A percentile compares a stretch with the other conserved stretches of the same genome.
Conservation (phyloP, 2,797 vertebrate species). For the Poeciliopsis infans region DNA sequence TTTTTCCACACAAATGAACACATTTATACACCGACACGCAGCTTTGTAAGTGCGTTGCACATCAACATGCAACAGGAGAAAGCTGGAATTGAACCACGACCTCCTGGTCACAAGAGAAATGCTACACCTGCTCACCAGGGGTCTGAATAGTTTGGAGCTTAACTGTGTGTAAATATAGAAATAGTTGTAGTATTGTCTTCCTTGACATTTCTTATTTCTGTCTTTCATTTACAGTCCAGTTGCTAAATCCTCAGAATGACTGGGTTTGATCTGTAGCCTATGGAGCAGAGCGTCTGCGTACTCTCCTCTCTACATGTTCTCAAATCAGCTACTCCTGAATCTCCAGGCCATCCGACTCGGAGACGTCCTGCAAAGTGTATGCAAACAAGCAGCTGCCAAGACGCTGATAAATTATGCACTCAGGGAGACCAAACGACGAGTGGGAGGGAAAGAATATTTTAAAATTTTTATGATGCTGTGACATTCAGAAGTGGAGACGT, state of each 20-base stretch:
- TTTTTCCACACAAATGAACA: background rate
- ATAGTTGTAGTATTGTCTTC: background rate
- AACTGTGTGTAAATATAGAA: background rate
- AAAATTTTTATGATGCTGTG: conserved; percentile 67
- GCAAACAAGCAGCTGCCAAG: conserved; percentile 38
- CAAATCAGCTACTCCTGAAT: conserved; percentile 12
- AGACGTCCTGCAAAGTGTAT: conserved; percentile 18
- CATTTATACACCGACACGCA: too few species aligned
- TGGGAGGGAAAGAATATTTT: conserved; percentile 42
- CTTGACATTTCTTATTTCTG: background rate
- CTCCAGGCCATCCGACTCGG: conserved; percentile 2
- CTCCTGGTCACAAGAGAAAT: too few species aligned
- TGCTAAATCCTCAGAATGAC: background rate
- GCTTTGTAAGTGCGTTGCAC: too few species aligned
- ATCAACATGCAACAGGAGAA: too few species aligned
- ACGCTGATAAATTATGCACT: conserved; percentile 72
- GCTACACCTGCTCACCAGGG: background rate
- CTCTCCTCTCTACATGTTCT: background rate
- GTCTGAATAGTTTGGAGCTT: background rate
- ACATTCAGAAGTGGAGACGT: conserved; percentile 52
- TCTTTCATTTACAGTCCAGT: background rate
- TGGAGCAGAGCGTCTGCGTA: background rate
- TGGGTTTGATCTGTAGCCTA: background rate
- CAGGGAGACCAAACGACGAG: conserved; percentile 57
- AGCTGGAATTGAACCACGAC: too few species aligned